Base-by-base conservation (phyloP, 1,140 invertebrate genomes). In the Helicoverpa zea region DNA sequence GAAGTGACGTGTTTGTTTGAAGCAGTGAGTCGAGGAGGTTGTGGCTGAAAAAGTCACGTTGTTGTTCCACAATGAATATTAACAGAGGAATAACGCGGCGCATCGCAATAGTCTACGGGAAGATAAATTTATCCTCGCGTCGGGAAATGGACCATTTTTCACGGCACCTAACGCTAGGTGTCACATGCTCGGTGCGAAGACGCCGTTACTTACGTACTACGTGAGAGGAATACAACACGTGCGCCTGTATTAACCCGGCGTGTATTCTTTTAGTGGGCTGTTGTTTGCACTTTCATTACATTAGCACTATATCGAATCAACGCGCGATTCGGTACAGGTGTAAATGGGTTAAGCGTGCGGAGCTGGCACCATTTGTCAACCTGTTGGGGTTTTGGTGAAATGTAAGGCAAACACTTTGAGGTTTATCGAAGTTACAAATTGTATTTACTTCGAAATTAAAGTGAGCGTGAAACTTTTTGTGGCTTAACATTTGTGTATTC, bases 111-210 rank as follows among this genome's bases (percentile, higher is more conserved):
- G 90, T 89, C 86, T 86, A 58, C 88, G 87, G 82, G 85, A 85
- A 91, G 92, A 94, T 94, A 94, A 94, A 94, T 94, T 94, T 91
- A 93, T 94, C 92, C 88, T 84, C 86, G 85, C 82, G 88, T 89
- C 89, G 91, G 92, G 89, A 93, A 94, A 92, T 91, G 90, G 87
- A 90, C 89, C 91, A 93, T 94, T 94, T 94, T 94, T 94, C 93
- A 94, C 89, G 85, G 90, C 92, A 92, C 92, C 93, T 94, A 94
- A 93, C 92, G 91, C 90, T 94, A 92, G 93, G 92, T 94, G 93
- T 94, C 93, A 94, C 93, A 94, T 91, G 87, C 88, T 78, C 87
- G 85, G 79, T 86, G 87, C 91, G 91, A 91, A 92, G 92, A 90
- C 87, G 91, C 90, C 93, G 92, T 94, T 94, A 94, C 91, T 94